These are phyloP conservation scores for Globia sparganii DNA, from an alignment of 2,888 invertebrate species.

Conservation along the genomic window DNA sequence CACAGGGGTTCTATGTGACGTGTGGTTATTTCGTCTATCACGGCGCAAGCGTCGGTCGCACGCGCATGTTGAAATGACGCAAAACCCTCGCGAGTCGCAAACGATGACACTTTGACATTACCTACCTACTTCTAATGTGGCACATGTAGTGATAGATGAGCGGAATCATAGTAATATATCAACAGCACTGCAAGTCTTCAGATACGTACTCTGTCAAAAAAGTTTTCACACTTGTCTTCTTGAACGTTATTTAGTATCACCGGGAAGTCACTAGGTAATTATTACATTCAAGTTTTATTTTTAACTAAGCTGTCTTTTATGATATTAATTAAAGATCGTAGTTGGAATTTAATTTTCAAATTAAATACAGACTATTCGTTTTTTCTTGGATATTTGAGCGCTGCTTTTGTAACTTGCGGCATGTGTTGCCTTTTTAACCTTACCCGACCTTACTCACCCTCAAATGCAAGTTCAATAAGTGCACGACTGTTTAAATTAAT, in stretches of 20 bases:
- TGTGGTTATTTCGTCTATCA: slow-evolving; percentile 67
- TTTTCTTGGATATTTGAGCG: slow-evolving; percentile 14
- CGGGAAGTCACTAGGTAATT: background rate
- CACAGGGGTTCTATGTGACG: slow-evolving; percentile 56
- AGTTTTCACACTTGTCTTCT: background rate
- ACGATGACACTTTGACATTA: slow-evolving; percentile 85
- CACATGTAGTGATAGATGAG: slow-evolving; percentile 43
- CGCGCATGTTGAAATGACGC: slow-evolving; percentile 76
- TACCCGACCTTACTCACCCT: slow-evolving; percentile 9
- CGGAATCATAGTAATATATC: slow-evolving; percentile 12
- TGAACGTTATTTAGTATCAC: background rate
- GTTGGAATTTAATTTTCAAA: slow-evolving; percentile 2
- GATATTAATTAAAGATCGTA: slow-evolving; percentile 11
- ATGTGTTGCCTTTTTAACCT: slow-evolving; percentile 5
- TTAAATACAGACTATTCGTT: slow-evolving; percentile 1
- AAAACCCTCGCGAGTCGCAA: slow-evolving; percentile 78
- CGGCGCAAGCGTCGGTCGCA: slow-evolving; percentile 68
- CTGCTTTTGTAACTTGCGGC: slow-evolving; percentile 17
- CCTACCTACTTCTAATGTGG: slow-evolving; percentile 68
- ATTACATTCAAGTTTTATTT: background rate
- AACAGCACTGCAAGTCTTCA: background rate
- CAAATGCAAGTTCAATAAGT: slow-evolving; percentile 16
- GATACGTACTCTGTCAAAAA: background rate
- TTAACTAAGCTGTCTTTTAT: background rate
- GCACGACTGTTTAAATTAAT: slow-evolving; percentile 12